Evolutionary conservation across 2,888 invertebrate species (phyloP), one percentile per base, ranked within the genome.

Genomic region (Sicus ferrugineus): DNA sequence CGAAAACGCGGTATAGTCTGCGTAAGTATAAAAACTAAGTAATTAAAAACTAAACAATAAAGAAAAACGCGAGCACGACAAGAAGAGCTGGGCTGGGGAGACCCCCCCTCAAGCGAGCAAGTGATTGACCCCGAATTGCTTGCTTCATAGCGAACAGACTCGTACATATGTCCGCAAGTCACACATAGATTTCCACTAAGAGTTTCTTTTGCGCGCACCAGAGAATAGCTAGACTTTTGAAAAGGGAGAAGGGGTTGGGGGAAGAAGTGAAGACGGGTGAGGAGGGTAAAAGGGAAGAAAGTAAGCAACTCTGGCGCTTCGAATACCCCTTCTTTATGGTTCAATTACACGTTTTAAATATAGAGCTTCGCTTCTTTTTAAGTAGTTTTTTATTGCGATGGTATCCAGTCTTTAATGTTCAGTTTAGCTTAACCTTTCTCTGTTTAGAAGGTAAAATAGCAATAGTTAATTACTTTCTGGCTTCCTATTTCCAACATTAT

Each of bases 291-390:
- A 16, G 16, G 54, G 28, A 6, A 54, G 54, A 26, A 52, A 23
- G 50, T 59, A 21, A 48, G 48, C 28, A 48, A 48, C 46, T 19
- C 30, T 28, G 23, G 30, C 28, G 14, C 19, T 28, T 14, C 34
- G 30, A 42, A 66, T 61, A 50, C 65, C 69, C 69, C 64, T 66
- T 66, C 66, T 69, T 69, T 61, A 69, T 52, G 69, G 61, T 65
- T 42, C 54, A 69, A 69, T 69, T 66, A 66, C 48, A 69, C 26
- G 59, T 61, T n/a, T 69, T 61, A 69, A 69, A 68, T 63, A 61
- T 31, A 58, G n/a, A 38, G 38, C 42, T 21, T 52, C 26, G 38
- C 42, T 21, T 52, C 26, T 26, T 34, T 67, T 67, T 19, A 59
- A 59, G 50, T 59, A 31, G 11, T 7, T 56, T 65, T 42, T 65